Base-by-base conservation (phyloP, 2,888 invertebrate genomes). In the Sarcophaga rosellei region DNA sequence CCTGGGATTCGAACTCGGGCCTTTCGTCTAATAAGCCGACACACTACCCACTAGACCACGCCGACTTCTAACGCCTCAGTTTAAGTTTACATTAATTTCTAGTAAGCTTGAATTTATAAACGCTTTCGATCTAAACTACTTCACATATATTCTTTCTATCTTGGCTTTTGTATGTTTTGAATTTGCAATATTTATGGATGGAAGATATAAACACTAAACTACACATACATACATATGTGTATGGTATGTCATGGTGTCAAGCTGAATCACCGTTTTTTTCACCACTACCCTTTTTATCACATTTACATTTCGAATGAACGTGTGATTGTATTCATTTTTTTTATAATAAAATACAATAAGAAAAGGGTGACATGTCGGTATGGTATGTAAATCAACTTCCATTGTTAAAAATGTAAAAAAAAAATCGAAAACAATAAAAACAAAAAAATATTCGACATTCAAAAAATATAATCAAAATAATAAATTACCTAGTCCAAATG, bases 361-460 rank as follows among this genome's bases (percentile, higher is more conserved):
- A 81, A 88, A 88, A 89, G 90, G 89, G 90, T 88, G 90, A 88
- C 90, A 89, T 89, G 90, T 90, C 92, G 91, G 92, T 92, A 92
- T 91, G 93, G 93, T 93, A 93, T 93, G 93, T 93, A 93, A 93
- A 93, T 93, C 93, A 93, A 92, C 92, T 91, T 91, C 91, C 91
- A 92, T 93, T 92, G 90, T 92, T 92, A 91, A 89, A 84, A 86
- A 82, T 88, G 88, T 89, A 84, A 65, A 75, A 85, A 86, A 80
- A 84, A 78, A 88, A 84, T 65, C 25, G 47, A 83, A 87, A 87
- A 88, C 88, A 78, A 76, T 75, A 76, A 76, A 70, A 44, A 53
- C 61, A 81, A 70, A 61, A 59, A 59, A 66, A 77, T 69, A 88
- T 89, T 90, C 90, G 89, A 90, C 90, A 92, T 92, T 89, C 90